Conservation (phyloP, 2,113 vertebrate genomes). For the Labeo catla region DNA sequence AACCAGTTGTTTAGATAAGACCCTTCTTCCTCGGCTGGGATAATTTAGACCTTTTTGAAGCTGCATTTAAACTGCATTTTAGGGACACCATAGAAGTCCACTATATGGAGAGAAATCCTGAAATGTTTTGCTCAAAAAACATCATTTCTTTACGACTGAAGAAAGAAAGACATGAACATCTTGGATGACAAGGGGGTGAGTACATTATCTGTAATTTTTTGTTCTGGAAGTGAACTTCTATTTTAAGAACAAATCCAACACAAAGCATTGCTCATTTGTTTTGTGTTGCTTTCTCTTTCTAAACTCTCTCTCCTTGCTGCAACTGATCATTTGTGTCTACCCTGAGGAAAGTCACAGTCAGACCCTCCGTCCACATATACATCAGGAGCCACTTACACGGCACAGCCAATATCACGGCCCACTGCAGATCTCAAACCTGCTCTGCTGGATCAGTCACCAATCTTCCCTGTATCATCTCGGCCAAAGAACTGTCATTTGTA, state of each 20-base stretch:
- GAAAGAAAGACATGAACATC: no score
- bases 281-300: neutral
- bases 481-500: conserved; percentile 12
- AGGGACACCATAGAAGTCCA: no score
- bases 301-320: neutral
- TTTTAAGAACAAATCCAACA: neutral
- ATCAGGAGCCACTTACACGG: conserved; percentile 42
- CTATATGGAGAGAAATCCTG: no score
- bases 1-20: no score
- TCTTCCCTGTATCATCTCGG: neutral
- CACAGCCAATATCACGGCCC: conserved; percentile 56
- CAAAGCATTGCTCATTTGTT: neutral
- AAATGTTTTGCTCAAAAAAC: no score
- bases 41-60: no score
- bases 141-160: no score
- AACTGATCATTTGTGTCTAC: conserved; percentile 9
- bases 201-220: no score
- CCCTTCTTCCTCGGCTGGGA: no score
- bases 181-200: no score
- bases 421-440: conserved; percentile 6
- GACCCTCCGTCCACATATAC: conserved; percentile 28
- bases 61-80: no score
- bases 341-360: conserved; percentile 24
- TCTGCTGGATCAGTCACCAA: neutral
- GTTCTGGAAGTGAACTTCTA: no score